phyloP scores from a whole-genome alignment of 2,888 invertebrate species.

The Leucania comma region DNA sequence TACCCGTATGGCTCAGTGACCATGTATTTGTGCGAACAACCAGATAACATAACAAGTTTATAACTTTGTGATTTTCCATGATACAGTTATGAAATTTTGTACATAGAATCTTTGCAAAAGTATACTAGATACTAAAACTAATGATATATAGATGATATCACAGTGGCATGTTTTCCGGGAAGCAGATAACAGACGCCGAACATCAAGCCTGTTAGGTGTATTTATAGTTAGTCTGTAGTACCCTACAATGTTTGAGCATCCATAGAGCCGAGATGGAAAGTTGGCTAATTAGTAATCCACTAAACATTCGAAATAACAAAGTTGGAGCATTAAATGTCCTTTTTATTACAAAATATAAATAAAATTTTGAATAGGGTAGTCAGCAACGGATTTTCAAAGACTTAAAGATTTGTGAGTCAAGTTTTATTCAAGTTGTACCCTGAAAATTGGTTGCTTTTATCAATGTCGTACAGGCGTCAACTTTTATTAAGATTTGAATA shows the following conservation, averaged over 20 bases:
- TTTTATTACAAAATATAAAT: constrained; percentile 59
- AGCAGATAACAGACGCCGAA: constrained; percentile 38
- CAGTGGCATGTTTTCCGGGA: constrained; percentile 22
- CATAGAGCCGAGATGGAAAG: constrained; percentile 77
- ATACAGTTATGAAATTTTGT: too few species aligned
- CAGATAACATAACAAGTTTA: too few species aligned
- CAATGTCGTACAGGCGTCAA: constrained; percentile 15
- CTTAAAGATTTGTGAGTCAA: constrained; percentile 17
- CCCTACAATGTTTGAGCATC: constrained; percentile 75
- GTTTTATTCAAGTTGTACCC: constrained; percentile 20
- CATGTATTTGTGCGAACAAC: too few species aligned
- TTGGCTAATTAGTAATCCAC: constrained; percentile 85
- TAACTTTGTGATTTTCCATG: too few species aligned
- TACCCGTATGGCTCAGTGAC: too few species aligned
- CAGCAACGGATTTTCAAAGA: constrained; percentile 18
- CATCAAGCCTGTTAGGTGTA: constrained; percentile 25
- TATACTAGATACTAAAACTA: too few species aligned
- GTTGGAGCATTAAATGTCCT: constrained; percentile 68
- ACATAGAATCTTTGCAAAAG: too few species aligned
- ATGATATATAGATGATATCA: constrained; percentile 5
- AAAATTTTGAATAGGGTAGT: constrained; percentile 22
- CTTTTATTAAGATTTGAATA: constrained; percentile 5
- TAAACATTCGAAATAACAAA: constrained; percentile 74
- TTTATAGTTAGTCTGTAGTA: constrained; percentile 45
- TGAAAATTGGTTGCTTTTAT: constrained; percentile 23